Percentiles rank a stretch among this genome's conserved stretches.
These are phyloP conservation scores for Metopia argyrocephala DNA, from an alignment of 2,888 invertebrate species.

Conservation along the genomic window DNA sequence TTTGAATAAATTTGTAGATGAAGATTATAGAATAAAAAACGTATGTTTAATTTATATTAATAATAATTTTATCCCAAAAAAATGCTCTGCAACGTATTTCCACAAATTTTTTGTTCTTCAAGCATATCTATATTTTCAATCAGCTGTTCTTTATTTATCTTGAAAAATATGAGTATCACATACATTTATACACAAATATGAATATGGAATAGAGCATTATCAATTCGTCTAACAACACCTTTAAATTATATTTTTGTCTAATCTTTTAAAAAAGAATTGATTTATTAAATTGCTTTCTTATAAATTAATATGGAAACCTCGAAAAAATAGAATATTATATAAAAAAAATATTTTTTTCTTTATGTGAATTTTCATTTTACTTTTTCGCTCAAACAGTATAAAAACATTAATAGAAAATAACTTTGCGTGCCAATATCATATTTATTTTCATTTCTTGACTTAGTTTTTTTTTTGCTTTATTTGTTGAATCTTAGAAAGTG, in stretches of 20 bases:
- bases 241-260: background rate
- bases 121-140: too few species aligned
- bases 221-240: background rate
- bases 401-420: conserved; percentile 1
- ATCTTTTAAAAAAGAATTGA: background rate
- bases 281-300: background rate
- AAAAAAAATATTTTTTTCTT: too few species aligned
- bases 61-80: too few species aligned
- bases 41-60: too few species aligned
- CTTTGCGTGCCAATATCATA: conserved; percentile 39
- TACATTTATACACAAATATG: background rate
- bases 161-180: background rate
- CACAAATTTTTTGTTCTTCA: too few species aligned
- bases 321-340: background rate
- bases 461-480: background rate
- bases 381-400: conserved; percentile 1
- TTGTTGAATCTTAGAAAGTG: conserved; percentile 9
- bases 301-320: conserved; percentile 4
- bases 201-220: background rate
- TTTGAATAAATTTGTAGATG: too few species aligned
- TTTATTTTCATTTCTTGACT: conserved; percentile 12
- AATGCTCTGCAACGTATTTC: too few species aligned
- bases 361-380: background rate
- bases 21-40: too few species aligned
- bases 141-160: too few species aligned